These are phyloP conservation scores for Caenorhabditis afra DNA, from an alignment of 2,888 invertebrate species.

Conservation along the genomic window DNA sequence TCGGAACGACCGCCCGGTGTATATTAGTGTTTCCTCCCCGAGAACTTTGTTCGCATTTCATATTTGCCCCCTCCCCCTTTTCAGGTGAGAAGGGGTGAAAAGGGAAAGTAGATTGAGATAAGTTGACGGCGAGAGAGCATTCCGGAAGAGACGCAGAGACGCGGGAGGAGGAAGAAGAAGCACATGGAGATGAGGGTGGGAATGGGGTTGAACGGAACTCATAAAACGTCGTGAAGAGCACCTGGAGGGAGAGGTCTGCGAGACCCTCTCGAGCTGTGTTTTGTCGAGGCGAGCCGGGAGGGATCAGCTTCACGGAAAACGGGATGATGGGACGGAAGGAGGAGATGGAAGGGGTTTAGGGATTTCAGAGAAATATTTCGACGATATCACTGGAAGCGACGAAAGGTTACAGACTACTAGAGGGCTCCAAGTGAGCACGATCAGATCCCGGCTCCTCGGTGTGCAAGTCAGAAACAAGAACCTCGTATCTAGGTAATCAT, in stretches of 20 bases:
- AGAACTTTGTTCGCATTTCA: conserved; percentile 8
- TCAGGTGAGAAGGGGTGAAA: neutral
- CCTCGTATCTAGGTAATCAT: too few relatives aligned
- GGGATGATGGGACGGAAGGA: too few relatives aligned
- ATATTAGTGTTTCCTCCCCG: conserved; percentile 5
- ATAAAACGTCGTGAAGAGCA: conserved; percentile 1
- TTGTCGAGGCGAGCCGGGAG: too few relatives aligned
- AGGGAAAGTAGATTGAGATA: conserved; percentile 13
- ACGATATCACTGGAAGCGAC: too few relatives aligned
- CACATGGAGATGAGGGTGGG: conserved; percentile 20
- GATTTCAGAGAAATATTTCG: too few relatives aligned
- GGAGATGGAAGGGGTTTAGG: too few relatives aligned
- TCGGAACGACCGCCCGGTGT: conserved; percentile 27
- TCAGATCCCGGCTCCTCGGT: too few relatives aligned
- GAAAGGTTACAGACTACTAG: too few relatives aligned
- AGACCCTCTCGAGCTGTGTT: neutral
- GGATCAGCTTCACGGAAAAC: too few relatives aligned
- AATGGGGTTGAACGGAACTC: neutral
- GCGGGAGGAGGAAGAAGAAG: too few relatives aligned
- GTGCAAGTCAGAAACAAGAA: too few relatives aligned
- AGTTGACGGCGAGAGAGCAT: conserved; percentile 12
- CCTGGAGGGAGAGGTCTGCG: neutral
- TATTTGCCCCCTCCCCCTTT: neutral
- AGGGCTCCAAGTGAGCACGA: too few relatives aligned
- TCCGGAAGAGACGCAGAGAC: conserved; percentile 10